Base-by-base conservation (phyloP, 2,888 invertebrate genomes). In the Tyria jacobaeae region DNA sequence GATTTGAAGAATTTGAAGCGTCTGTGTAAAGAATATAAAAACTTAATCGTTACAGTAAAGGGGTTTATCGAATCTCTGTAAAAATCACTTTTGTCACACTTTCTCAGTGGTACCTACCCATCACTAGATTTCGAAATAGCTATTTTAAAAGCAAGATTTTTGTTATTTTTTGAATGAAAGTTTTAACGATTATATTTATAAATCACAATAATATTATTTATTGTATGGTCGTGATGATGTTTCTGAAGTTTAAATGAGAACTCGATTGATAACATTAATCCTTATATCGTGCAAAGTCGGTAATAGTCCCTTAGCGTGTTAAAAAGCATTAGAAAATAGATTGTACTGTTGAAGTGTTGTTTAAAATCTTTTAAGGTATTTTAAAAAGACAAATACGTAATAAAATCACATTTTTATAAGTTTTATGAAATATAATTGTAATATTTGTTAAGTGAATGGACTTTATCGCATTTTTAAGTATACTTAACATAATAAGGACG, bases 261-360 rank as follows among this genome's bases (percentile, higher is more conserved):
- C 9, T 53, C 25, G 9, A 44, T 25, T 31, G 41, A 15, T 15
- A 51, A 50, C 9, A 0, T 10, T 21, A 2, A 31, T 2, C 27
- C 27, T 65, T 55, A 49, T 49, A 27, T 72, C 73, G 74, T 57
- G 27, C 55, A 61, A 57, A 49, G 71, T 68, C 53, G n/a, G 57
- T 61, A 82, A 83, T 80, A 73, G 67, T 12, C 49, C 62, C 76
- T 57, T 75, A 68, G 55, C 85, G 85, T 86, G 85, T 71, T 66
- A 37, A 15, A 72, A 73, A 76, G 73, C 66, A 78, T 83, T 84
- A 79, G 69, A 73, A 57, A 68, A 66, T 70, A 66, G 63, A 31
- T 75, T 31, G 27, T 68, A 76, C 71, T 79, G 76, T 71, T 71
- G 64, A 77, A 79, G 78, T 83, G 79, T 73, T 82, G 79, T 75